phyloP scores from a whole-genome alignment of 2,113 vertebrate species.

The Chunga burmeisteri region DNA sequence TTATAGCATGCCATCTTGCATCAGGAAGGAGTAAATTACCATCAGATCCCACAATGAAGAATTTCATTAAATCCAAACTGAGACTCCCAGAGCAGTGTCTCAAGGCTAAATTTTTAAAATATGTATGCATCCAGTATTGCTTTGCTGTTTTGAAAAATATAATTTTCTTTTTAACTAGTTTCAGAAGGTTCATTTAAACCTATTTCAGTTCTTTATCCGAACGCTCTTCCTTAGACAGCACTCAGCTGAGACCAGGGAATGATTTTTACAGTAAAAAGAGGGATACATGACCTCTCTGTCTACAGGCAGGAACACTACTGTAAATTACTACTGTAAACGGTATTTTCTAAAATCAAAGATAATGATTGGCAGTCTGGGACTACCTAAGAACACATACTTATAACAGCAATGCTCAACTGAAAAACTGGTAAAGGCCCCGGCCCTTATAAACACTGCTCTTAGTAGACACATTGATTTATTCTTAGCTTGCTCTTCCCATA shows the following conservation, averaged over 20 bases:
- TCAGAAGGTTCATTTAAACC: not conserved
- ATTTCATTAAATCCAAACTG: not conserved
- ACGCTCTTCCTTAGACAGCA: not conserved
- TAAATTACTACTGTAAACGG: not conserved
- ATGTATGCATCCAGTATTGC: not conserved
- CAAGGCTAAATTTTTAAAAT: not conserved
- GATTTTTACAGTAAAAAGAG: not conserved
- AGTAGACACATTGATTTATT: accelerated
- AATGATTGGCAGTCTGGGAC: not conserved
- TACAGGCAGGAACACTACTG: not conserved
- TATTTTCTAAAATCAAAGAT: not conserved
- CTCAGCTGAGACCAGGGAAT: not conserved
- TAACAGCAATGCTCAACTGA: not conserved
- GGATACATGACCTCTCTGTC: no score
- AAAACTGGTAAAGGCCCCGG: not conserved
- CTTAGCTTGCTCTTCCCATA: not conserved
- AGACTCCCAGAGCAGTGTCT: not conserved
- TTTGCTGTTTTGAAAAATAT: not conserved
- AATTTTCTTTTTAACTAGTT: not conserved
- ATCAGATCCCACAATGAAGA: not conserved
- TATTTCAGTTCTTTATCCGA: not conserved
- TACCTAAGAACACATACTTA: not conserved
- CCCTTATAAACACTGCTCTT: not conserved
- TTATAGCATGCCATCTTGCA: not conserved
- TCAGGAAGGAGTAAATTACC: not conserved